These are phyloP conservation scores for Prosapia bicincta DNA, from an alignment of 2,888 invertebrate genomes.

Conservation along the genomic window DNA sequence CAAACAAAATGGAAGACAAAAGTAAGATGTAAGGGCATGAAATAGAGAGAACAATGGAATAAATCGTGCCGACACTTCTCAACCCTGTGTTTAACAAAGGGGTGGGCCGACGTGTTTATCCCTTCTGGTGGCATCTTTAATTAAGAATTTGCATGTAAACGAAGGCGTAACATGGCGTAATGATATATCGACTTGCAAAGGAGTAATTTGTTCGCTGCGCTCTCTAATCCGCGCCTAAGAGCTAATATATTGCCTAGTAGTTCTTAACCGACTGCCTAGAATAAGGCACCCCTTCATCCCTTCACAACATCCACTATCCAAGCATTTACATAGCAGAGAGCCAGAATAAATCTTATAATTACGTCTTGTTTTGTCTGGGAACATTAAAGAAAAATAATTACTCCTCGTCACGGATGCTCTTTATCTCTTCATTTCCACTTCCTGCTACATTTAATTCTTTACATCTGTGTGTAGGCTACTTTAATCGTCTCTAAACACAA, in stretches of 20 bases:
- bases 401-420: too few relatives aligned
- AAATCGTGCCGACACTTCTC: background rate
- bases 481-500: too few relatives aligned
- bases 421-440: too few relatives aligned
- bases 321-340: background rate
- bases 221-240: conserved; percentile 11
- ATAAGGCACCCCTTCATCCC: background rate
- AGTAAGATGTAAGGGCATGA: background rate
- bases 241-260: conserved; percentile 22
- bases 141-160: conserved; percentile 40
- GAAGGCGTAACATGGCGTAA: conserved; percentile 31
- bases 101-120: conserved; percentile 15
- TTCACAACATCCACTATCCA: background rate
- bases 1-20: background rate
- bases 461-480: too few relatives aligned
- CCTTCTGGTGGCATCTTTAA: conserved; percentile 32
- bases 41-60: background rate
- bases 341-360: background rate
- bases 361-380: background rate
- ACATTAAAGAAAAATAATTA: too few relatives aligned
- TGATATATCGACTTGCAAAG: conserved; percentile 25
- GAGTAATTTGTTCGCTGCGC: conserved; percentile 20
- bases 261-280: background rate
- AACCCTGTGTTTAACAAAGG: conserved; percentile 18
- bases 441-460: too few relatives aligned